phyloP scores from a whole-genome alignment of 2,888 invertebrate species.

The Adelphocoris suturalis region DNA sequence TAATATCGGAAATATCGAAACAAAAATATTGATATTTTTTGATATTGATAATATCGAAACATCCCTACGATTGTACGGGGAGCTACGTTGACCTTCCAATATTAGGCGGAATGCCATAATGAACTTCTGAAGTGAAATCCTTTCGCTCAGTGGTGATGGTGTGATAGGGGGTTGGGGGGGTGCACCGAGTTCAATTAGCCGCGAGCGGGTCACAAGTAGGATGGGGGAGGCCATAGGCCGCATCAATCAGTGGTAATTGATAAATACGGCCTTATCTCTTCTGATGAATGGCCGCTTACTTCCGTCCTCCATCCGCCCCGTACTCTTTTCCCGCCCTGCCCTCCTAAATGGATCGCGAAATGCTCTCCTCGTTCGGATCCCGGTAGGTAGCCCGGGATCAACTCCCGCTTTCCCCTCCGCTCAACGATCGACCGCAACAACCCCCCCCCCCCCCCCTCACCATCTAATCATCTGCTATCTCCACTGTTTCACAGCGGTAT shows the following conservation, averaged over 20 bases:
- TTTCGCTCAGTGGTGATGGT: not conserved
- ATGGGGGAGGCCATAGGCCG: not conserved
- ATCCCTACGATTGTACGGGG: too few species aligned
- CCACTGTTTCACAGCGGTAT: too few species aligned
- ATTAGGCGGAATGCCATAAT: too few species aligned
- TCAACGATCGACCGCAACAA: not conserved
- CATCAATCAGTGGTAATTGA: constrained; percentile 61
- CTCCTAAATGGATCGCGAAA: not conserved
- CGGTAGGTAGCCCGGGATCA: not conserved
- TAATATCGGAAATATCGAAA: too few species aligned
- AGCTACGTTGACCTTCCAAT: too few species aligned
- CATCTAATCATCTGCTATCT: too few species aligned
- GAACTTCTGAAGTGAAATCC: not conserved
- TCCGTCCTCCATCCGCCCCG: constrained; percentile 22
- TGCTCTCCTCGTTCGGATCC: not conserved
- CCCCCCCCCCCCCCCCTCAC: not conserved
- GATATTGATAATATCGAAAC: too few species aligned
- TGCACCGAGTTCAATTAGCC: constrained; percentile 5
- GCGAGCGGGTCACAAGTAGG: not conserved
- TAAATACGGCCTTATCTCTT: constrained; percentile 57
- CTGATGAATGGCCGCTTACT: constrained; percentile 59
- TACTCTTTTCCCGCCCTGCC: not conserved
- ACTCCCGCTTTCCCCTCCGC: not conserved
- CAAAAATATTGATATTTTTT: too few species aligned
- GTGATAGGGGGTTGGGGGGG: not conserved